phyloP scores from a whole-genome alignment of 2,888 invertebrate genomes.

The Amblyjoppa fuscipennis region DNA sequence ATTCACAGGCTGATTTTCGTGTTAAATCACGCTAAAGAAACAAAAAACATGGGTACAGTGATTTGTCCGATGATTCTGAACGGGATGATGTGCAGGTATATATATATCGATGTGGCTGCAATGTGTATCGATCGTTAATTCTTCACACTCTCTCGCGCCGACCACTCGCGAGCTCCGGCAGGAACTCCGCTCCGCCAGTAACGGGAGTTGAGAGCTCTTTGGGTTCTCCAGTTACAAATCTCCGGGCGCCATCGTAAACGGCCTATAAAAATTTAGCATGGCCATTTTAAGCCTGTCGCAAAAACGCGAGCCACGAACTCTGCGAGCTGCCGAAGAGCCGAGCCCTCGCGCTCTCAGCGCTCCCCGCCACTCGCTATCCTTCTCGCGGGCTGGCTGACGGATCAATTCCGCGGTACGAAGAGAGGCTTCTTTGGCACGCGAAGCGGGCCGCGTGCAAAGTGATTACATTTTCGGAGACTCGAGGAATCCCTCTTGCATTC shows the following conservation, averaged over 20 bases:
- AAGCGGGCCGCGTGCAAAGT: slow-evolving; percentile 42
- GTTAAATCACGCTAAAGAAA: neutral
- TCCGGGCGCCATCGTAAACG: slow-evolving; percentile 77
- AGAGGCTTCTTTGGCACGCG: slow-evolving; percentile 42
- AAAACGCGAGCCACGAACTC: slow-evolving; percentile 68
- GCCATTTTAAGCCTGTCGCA: slow-evolving; percentile 74
- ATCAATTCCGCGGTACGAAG: slow-evolving; percentile 56
- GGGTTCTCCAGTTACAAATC: slow-evolving; percentile 77
- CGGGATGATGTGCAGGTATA: neutral
- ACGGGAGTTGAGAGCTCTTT: slow-evolving; percentile 64
- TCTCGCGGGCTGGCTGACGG: slow-evolving; percentile 48
- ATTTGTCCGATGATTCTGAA: neutral
- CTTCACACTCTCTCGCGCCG: slow-evolving; percentile 33
- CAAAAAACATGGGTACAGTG: neutral
- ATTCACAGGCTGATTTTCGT: neutral
- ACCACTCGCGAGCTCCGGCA: slow-evolving; percentile 22
- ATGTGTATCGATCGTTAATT: slow-evolving; percentile 57
- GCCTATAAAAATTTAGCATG: slow-evolving; percentile 79
- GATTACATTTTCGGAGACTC: slow-evolving; percentile 51
- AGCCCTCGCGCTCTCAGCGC: slow-evolving; percentile 26
- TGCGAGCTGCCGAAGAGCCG: slow-evolving; percentile 39
- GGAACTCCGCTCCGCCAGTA: slow-evolving; percentile 44
- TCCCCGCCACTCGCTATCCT: slow-evolving; percentile 14
- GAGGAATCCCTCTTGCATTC: neutral
- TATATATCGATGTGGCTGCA: neutral